These are phyloP conservation scores for Meloidogyne exigua DNA, from an alignment of 1,140 invertebrate genomes.

Conservation along the genomic window DNA sequence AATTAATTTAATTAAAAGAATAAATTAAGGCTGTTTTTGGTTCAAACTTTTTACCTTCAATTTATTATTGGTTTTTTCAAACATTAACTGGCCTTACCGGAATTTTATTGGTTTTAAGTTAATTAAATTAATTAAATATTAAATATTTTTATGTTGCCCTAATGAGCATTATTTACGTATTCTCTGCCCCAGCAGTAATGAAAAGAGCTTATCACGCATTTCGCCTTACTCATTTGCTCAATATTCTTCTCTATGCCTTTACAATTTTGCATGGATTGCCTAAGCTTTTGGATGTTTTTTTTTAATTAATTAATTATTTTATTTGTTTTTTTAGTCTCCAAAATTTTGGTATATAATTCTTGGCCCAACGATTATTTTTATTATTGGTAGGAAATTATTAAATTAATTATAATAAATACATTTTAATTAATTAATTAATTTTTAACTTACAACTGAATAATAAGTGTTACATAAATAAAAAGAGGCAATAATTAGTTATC, in stretches of 20 bases:
- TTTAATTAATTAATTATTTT: neutral
- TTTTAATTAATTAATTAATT: too few relatives aligned
- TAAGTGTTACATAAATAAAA: too few relatives aligned
- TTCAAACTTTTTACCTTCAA: constrained; percentile 63
- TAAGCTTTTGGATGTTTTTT: constrained; percentile 78
- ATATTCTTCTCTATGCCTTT: constrained; percentile 83
- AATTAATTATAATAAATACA: too few relatives aligned
- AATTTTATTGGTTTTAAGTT: constrained; percentile 83
- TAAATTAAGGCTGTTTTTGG: constrained; percentile 41
- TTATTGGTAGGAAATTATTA: constrained; percentile 33
- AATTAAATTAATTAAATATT: constrained; percentile 14
- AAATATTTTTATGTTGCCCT: constrained; percentile 5
- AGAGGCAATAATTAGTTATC: neutral
- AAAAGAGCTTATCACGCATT: constrained; percentile 93
- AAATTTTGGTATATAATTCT: constrained; percentile 93
- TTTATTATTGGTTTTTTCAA: constrained; percentile 63
- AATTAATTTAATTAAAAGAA: too few relatives aligned
- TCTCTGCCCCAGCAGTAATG: constrained; percentile 88
- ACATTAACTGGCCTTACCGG: constrained; percentile 79
- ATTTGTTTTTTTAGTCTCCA: constrained; percentile 67
- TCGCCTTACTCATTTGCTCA: constrained; percentile 92
- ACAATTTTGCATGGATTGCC: constrained; percentile 90
- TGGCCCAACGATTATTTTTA: constrained; percentile 75
- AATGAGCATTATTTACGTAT: constrained; percentile 84
- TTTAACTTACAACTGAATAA: too few relatives aligned